Conservation (phyloP, 2,888 invertebrate genomes). For the Scaptomyza polygonia region DNA sequence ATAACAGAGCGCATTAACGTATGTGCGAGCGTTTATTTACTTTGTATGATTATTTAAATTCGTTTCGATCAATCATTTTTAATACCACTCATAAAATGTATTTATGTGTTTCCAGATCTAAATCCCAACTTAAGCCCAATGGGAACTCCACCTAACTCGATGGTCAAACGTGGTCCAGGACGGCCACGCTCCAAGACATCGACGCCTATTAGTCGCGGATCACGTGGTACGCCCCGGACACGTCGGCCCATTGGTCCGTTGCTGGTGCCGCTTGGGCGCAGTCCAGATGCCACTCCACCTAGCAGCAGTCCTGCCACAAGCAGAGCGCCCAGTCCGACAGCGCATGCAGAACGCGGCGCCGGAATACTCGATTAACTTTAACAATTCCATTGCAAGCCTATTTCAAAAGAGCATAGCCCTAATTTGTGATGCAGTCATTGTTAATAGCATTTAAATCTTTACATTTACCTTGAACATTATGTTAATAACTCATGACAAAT, state of each 20-base stretch:
- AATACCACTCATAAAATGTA: conserved; percentile 13
- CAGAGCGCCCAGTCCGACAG: conserved; percentile 82
- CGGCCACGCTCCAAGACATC: conserved; percentile 88
- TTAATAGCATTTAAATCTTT: conserved; percentile 25
- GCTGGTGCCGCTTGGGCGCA: conserved; percentile 83
- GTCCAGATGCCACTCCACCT: conserved; percentile 82
- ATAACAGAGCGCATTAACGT: background rate
- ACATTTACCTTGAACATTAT: conserved; percentile 4
- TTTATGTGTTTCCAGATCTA: conserved; percentile 34
- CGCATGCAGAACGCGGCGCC: conserved; percentile 30
- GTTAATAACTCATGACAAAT: conserved; percentile 17
- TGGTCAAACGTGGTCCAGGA: conserved; percentile 88
- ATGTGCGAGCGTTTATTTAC: conserved; percentile 12
- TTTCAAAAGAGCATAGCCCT: conserved; percentile 6
- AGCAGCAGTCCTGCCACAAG: conserved; percentile 83
- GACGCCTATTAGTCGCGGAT: conserved; percentile 88
- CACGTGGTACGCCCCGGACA: conserved; percentile 86
- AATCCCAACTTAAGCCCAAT: conserved; percentile 34
- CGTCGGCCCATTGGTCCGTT: conserved; percentile 85
- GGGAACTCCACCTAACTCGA: conserved; percentile 61
- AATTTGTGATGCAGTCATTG: conserved; percentile 21
- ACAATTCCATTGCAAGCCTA: conserved; percentile 27
- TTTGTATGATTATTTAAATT: conserved; percentile 24
- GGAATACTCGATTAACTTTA: conserved; percentile 40
- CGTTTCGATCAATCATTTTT: background rate